Conservation (phyloP, 2,888 invertebrate genomes). For the Zelleria hepariella region DNA sequence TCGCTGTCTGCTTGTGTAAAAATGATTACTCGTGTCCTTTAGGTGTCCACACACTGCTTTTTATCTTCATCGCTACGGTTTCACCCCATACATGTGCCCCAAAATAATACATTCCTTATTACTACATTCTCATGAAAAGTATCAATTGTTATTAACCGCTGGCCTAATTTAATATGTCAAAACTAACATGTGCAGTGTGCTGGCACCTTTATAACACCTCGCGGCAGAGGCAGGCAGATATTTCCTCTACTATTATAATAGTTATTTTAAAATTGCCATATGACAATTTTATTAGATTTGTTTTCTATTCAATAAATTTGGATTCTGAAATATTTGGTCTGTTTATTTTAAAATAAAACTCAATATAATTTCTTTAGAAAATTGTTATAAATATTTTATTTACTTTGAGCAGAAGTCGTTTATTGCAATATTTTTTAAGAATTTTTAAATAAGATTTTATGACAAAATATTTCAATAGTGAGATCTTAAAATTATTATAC, state of each 20-base stretch:
- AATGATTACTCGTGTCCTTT: neutral
- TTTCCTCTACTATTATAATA: conserved; percentile 46
- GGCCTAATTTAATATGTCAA: conserved; percentile 7
- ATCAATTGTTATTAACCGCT: neutral
- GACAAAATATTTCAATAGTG: neutral
- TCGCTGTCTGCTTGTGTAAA: conserved; percentile 8
- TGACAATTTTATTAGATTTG: conserved; percentile 65
- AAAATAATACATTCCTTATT: neutral
- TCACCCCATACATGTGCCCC: neutral
- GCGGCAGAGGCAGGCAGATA: conserved; percentile 14
- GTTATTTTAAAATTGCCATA: conserved; percentile 62
- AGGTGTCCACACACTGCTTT: neutral
- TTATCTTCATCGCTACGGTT: neutral
- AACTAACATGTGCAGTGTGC: neutral
- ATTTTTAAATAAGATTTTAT: neutral
- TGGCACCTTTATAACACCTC: conserved; percentile 8
- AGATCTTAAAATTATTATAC: neutral
- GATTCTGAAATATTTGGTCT: conserved; percentile 38
- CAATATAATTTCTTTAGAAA: neutral
- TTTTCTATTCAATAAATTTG: conserved; percentile 71
- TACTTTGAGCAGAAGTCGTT: too few relatives aligned
- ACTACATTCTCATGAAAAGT: neutral
- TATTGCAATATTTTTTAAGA: too few relatives aligned
- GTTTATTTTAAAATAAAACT: neutral
- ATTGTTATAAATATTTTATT: neutral